These are phyloP conservation scores for Lamellibrachia satsuma DNA, from an alignment of 2,888 invertebrate species.

Conservation along the genomic window DNA sequence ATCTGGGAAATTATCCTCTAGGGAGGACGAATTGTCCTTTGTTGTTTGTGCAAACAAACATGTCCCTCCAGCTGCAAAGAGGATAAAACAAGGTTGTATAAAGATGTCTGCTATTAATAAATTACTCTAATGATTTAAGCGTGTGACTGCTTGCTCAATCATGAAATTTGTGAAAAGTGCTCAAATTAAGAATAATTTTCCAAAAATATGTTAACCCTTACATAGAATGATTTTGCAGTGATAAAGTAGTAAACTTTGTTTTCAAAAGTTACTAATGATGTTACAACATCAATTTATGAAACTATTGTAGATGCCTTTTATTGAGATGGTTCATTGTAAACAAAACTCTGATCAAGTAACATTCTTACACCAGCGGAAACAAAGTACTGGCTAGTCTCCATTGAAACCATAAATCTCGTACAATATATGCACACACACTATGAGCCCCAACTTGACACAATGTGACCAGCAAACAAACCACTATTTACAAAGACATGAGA, in stretches of 20 bases:
- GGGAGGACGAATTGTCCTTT: neutral
- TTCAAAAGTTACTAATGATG: neutral
- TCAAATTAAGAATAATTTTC: neutral
- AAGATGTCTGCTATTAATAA: neutral
- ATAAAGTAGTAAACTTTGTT: neutral
- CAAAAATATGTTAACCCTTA: neutral
- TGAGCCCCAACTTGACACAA: neutral
- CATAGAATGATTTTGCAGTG: neutral
- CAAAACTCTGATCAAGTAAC: neutral
- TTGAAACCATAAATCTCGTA: neutral
- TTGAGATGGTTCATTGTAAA: neutral
- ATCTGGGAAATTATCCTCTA: neutral
- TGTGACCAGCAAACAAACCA: neutral
- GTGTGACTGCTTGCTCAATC: neutral
- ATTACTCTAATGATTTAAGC: neutral
- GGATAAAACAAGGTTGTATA: neutral
- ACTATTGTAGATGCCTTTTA: neutral
- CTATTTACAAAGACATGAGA: neutral
- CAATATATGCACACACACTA: neutral
- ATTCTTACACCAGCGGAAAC: neutral
- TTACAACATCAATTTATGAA: neutral
- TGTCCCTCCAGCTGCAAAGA: neutral
- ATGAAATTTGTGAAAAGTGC: neutral
- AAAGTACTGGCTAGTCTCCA: neutral
- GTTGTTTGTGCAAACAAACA: neutral